Base-by-base conservation (phyloP, 1,140 invertebrate genomes). In the Episyrphus balteatus region DNA sequence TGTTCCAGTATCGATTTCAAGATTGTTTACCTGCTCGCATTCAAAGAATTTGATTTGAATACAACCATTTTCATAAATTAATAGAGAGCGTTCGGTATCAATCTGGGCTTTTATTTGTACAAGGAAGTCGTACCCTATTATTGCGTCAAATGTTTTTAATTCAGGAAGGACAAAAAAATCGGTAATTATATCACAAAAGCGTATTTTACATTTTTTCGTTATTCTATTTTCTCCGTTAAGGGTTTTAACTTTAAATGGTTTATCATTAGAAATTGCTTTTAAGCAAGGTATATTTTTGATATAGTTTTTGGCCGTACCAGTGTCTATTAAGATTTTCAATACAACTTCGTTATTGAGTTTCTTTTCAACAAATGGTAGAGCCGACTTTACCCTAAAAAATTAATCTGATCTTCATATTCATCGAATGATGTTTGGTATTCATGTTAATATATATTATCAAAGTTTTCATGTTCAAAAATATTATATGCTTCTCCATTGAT, bases 111-210 rank as follows among this genome's bases (percentile, higher is more conserved):
- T n/a, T n/a, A n/a, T n/a, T n/a, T n/a, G n/a, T n/a, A n/a, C n/a
- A n/a, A n/a, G n/a, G n/a, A n/a, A n/a, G n/a, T n/a, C n/a, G n/a
- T n/a, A n/a, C n/a, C n/a, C n/a, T n/a, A n/a, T n/a, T n/a, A n/a
- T n/a, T n/a, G n/a, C 48, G 21, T 49, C 48, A 31, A 49, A 49
- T 3, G 42, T 44, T 17, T 31, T 33, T 11, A 49, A 14, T 8
- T 12, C 17, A 9, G 42, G 41, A 13, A 44, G 17, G n/a, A 30
- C 30, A 39, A 43, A 48, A 40, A 42, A 50, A 12, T n/a, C 12
- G 13, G 19, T 14, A n/a, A 39, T 49, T 44, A 15, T 11, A 6
- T 47, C 47, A 3, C 47, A 51, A 1, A 53, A 15, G n/a, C 44
- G 37, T 6, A 44, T 17, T 3, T 7, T 18, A 30, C 42, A 50